Evolutionary conservation across 2,113 vertebrate genomes (phyloP), one percentile per base, ranked within the genome.

Genomic region (Nothocercus nigrocapillus): DNA sequence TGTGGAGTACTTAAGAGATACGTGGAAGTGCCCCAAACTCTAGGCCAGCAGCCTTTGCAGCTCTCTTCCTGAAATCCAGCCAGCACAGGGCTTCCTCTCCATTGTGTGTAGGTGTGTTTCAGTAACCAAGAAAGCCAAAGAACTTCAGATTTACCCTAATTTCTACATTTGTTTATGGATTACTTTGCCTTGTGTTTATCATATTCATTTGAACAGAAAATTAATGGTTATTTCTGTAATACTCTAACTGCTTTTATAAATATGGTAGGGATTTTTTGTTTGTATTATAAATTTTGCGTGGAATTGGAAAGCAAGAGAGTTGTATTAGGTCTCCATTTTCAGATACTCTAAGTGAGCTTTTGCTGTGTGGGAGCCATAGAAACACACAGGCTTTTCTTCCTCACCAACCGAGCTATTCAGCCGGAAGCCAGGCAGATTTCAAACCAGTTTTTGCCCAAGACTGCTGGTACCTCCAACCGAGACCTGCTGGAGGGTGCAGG

Each of bases 401-500:
- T 93, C 94, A 93, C 93, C 93, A 96, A 87, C 93, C 87, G 91
- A 95, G 93, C 86, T 94, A 81, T 97, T 95, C 88, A 97, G 94
- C 84, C 3, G 1, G 95, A 96, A 95, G 95, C 92, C 91, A 93
- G 95, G 74, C 88, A 94, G 94, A 93, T 97, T 96, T 97, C 90
- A 95, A 95, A 95, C 96, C 89, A 94, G 59, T 40, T 95, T 94
- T 97, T 96, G 94, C 95, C 95, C 93, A 88, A 85, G 82, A 95
- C 96, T 94, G 92, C 93, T 97, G 96, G 86, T 96, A 91, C 86
- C 56, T 95, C 96, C 95, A 93, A 12, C 96, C 1, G 90, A 97
- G 96, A 96, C 82, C 95, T 96, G 95, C 95, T 96, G 93, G 86
- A 96, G 82, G 90, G 90, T 96, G 94, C 85, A 80, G 82, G 63